Percentiles rank a stretch among this genome's conserved stretches.
phyloP scores from a whole-genome alignment of 2,888 invertebrate genomes.

The Thereva unica region DNA sequence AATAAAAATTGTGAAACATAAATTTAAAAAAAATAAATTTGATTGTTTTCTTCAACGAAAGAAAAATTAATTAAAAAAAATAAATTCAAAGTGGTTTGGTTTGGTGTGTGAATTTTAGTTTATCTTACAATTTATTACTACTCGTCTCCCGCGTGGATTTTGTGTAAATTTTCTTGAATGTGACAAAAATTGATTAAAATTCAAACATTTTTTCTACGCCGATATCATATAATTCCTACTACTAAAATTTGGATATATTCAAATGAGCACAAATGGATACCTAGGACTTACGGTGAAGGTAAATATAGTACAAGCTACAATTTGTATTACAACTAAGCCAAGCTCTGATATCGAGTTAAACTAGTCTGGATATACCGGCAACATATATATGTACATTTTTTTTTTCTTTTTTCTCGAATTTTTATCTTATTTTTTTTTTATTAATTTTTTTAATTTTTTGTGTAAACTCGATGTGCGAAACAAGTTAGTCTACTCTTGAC shows the following conservation, averaged over 20 bases:
- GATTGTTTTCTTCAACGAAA: no score
- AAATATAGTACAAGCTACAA: background rate
- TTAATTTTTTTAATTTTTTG: no score
- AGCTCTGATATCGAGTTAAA: no score
- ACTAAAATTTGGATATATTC: slow-evolving; percentile 32
- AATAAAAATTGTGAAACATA: background rate
- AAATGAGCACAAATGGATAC: slow-evolving; percentile 27
- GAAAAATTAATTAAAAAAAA: no score
- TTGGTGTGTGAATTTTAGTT: no score
- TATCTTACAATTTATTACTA: background rate
- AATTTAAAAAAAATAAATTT: no score
- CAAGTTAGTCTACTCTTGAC: slow-evolving; percentile 31
- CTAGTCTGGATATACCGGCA: slow-evolving; percentile 24
- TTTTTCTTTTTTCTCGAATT: slow-evolving; percentile 15
- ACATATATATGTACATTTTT: slow-evolving; percentile 18
- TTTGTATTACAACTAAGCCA: no score
- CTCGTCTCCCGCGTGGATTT: background rate
- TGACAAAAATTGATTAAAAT: background rate
- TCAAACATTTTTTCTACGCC: no score
- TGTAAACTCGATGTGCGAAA: background rate
- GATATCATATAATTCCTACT: background rate
- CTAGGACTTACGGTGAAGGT: slow-evolving; percentile 28
- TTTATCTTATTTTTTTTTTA: no score
- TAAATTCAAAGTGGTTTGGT: no score
- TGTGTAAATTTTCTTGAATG: background rate